Conservation (phyloP, 2,888 invertebrate genomes). For the Cantharis nigra region DNA sequence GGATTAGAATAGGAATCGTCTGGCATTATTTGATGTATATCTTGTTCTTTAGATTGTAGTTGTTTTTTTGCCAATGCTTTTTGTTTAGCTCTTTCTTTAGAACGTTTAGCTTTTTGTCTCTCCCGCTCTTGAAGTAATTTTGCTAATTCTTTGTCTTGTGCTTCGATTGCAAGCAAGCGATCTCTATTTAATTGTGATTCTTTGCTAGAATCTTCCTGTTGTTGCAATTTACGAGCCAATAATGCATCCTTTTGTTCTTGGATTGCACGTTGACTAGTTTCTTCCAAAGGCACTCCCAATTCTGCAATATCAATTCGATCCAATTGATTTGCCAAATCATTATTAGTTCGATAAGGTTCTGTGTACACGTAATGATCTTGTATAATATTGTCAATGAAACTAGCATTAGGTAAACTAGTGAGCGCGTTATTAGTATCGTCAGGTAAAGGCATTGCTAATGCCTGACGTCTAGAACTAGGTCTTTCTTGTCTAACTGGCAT, state of each 20-base stretch:
- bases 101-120: constrained; percentile 70
- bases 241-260: constrained; percentile 79
- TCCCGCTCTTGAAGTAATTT: constrained; percentile 77
- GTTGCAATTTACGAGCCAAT: constrained; percentile 75
- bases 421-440: background rate
- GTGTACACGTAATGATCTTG: constrained; percentile 39
- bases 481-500: constrained; percentile 43
- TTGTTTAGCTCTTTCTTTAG: constrained; percentile 70
- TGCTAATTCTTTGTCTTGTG: constrained; percentile 79
- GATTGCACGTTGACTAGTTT: constrained; percentile 50
- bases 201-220: constrained; percentile 70
- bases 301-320: constrained; percentile 52
- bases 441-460: constrained; percentile 46
- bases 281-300: constrained; percentile 58
- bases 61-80: constrained; percentile 62
- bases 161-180: constrained; percentile 74
- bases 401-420: constrained; percentile 39
- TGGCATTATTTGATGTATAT: constrained; percentile 49
- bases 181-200: constrained; percentile 62
- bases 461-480: constrained; percentile 48
- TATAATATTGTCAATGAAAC: constrained; percentile 3
- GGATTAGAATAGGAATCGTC: constrained; percentile 61
- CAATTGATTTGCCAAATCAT: constrained; percentile 40
- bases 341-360: constrained; percentile 46
- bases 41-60: constrained; percentile 49